A percentile compares a stretch with the other conserved stretches of the same genome.
Conservation (phyloP, 2,113 vertebrate species). For the Tretioscincus oriximinensis region DNA sequence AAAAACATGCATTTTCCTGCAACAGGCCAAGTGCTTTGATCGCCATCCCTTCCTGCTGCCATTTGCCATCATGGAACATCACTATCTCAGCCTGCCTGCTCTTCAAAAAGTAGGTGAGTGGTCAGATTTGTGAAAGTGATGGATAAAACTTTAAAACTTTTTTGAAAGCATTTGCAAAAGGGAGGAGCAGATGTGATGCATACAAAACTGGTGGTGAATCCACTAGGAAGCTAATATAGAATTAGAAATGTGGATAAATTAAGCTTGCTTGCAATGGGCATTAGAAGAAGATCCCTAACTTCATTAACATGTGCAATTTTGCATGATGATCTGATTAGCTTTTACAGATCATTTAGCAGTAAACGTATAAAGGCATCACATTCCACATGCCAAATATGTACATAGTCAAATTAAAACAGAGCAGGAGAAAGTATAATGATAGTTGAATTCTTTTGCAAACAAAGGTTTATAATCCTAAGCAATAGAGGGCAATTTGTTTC, state of each 20-base stretch:
- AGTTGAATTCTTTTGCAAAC: background rate
- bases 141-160: background rate
- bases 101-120: no score
- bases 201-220: background rate
- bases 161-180: background rate
- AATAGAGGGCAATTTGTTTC: background rate
- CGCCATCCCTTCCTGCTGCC: no score
- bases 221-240: background rate
- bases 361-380: constrained; percentile 13
- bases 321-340: constrained; percentile 28
- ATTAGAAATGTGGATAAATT: background rate
- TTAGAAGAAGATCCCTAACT: background rate
- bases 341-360: constrained; percentile 26
- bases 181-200: no score
- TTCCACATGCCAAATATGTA: constrained; percentile 27
- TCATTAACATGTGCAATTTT: constrained; percentile 28
- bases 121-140: no score
- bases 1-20: no score
- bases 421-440: constrained; percentile 12
- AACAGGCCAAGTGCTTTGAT: no score
- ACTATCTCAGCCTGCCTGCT: no score
- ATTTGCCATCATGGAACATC: no score
- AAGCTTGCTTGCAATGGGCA: background rate
- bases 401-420: constrained; percentile 18
- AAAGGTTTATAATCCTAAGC: background rate